Evolutionary conservation across 2,113 vertebrate species (phyloP), one percentile per base, ranked within the genome.

Genomic region (Piaya cayana): DNA sequence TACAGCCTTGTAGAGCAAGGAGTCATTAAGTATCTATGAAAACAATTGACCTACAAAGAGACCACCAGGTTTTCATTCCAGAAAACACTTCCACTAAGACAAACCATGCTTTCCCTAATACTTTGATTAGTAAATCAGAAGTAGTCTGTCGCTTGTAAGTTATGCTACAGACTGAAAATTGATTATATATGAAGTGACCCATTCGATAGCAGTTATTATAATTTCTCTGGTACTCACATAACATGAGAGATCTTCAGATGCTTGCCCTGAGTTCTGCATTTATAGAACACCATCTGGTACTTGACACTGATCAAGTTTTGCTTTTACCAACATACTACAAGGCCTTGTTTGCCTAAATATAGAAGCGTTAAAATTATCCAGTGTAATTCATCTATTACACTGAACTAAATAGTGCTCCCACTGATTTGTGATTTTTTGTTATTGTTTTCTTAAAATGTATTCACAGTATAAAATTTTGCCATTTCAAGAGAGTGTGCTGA

Each of bases 231-330:
- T 74, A 20, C 67, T 88, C 76, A 32, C 68, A 86, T 9, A 74
- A 62, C 63, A 29, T 5, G 67, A 70, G 63, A 74, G 78, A 85
- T 63, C 67, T 92, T 88, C 23, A 0, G 92, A 86, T 92, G 90
- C 84, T 63, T 90, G 90, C 90, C 90, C 92, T 30, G 82, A 95
- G 92, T 91, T 90, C 71, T 81, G 68, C 92, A 93, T 97, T 96
- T 96, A 95, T 96, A 96, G 95, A 96, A 92, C 76, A 72, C 92
- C 94, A 96, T 83, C 92, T 96, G 94, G 93, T 88, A 78, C 90
- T 96, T 88, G 88, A 75, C 64, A 60, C 3, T 37, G 86, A 95
- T 56, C 71, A 78, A 95, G 80, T 95, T 96, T 91, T 88, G 76
- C 86, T 88, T 67, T 75, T 86, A 64, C 90, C 85, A 86, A 86